Evolutionary conservation across 2,797 vertebrate species (phyloP).

Genomic region (Malacoraja senta): DNA sequence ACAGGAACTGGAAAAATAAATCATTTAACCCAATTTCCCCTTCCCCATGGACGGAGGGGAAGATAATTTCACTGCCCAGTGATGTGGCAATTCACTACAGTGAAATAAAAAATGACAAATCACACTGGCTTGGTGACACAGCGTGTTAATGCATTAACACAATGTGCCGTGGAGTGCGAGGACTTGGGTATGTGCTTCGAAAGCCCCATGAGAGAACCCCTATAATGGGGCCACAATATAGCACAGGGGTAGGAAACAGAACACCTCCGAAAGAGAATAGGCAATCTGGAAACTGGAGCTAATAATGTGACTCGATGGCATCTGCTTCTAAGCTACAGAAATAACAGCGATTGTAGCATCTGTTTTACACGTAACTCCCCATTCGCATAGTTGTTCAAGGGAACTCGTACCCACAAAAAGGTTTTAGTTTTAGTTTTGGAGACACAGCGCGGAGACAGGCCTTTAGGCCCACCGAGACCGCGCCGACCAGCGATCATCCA

Average conservation of each 20-base stretch:
- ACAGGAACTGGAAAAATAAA: constrained; percentile 34
- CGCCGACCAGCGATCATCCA: too few species aligned
- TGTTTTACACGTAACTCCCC: neutral
- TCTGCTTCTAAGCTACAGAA: neutral
- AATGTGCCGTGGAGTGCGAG: constrained; percentile 22
- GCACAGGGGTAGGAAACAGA: neutral
- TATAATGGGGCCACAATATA: neutral
- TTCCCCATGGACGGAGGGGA: constrained; percentile 10
- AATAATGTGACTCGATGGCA: neutral
- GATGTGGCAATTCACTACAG: constrained; percentile 34
- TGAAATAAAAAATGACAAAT: constrained; percentile 38
- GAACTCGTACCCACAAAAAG: neutral
- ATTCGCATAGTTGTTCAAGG: neutral
- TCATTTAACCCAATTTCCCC: constrained; percentile 33
- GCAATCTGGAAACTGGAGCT: neutral
- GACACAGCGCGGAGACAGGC: too few species aligned
- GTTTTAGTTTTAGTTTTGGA: too few species aligned
- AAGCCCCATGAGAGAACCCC: neutral
- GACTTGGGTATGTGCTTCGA: constrained; percentile 7
- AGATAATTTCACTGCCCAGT: constrained; percentile 36
- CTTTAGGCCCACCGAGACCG: too few species aligned
- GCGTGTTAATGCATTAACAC: constrained; percentile 32
- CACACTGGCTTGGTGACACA: constrained; percentile 10
- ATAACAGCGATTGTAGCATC: neutral
- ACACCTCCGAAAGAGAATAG: neutral